These are phyloP conservation scores for Phyllotreta cruciferae DNA, from an alignment of 2,888 invertebrate species.

Conservation along the genomic window DNA sequence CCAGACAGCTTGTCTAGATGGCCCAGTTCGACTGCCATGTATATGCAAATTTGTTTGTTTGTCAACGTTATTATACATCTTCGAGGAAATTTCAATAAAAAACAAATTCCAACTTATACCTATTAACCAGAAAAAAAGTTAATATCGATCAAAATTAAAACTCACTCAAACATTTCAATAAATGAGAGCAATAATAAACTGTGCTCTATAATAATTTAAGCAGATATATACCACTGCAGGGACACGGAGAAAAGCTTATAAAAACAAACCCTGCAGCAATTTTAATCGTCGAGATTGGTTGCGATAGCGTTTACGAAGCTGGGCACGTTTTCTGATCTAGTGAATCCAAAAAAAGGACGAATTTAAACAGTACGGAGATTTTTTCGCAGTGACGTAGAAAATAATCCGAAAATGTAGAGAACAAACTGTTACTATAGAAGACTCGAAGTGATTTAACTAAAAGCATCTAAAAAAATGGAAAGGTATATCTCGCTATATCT, in stretches of 20 bases:
- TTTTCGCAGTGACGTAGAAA: constrained; percentile 4
- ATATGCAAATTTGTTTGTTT: constrained; percentile 28
- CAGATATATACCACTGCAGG: not conserved
- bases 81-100: too few species aligned
- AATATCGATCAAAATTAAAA: too few species aligned
- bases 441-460: too few species aligned
- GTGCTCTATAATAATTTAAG: constrained; percentile 7
- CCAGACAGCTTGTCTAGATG: constrained; percentile 28
- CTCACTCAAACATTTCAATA: too few species aligned
- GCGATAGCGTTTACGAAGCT: constrained; percentile 16
- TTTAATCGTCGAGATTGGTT: constrained; percentile 26
- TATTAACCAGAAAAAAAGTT: too few species aligned
- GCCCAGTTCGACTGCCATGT: constrained; percentile 14
- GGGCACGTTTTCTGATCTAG: constrained; percentile 23
- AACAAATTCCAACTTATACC: too few species aligned
- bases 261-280: constrained; percentile 21
- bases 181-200: too few species aligned
- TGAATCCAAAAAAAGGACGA: constrained; percentile 4
- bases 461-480: too few species aligned
- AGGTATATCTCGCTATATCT: too few species aligned
- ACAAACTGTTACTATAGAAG: too few species aligned
- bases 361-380: constrained; percentile 6
- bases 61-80: not conserved
- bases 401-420: not conserved
- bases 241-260: constrained; percentile 13